These are phyloP conservation scores for Nerophis ophidion DNA, from an alignment of 2,113 vertebrate species.

Conservation along the genomic window DNA sequence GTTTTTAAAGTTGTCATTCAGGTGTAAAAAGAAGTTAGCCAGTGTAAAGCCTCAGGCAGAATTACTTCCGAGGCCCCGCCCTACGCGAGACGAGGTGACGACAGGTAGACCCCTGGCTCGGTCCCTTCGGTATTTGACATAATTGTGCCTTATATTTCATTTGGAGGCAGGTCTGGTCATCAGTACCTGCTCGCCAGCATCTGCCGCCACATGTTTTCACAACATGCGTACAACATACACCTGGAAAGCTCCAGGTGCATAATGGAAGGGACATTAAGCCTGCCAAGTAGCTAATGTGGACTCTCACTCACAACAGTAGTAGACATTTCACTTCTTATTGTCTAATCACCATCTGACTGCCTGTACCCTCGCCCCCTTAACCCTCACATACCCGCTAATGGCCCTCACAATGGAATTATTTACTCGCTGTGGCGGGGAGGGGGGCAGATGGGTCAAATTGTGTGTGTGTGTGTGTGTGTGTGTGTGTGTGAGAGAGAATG, in stretches of 20 bases:
- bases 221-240: conserved; percentile 15
- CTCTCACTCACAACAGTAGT: conserved; percentile 46
- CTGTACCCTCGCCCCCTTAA: conserved; percentile 48
- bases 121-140: conserved; percentile 43
- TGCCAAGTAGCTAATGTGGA: conserved; percentile 52
- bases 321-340: conserved; percentile 63
- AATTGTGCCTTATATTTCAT: conserved; percentile 43
- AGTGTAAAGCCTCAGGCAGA: too few relatives aligned
- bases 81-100: not conserved
- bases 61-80: too few relatives aligned
- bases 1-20: too few relatives aligned
- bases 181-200: conserved; percentile 49
- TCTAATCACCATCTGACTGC: conserved; percentile 62
- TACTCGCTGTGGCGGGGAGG: conserved; percentile 44
- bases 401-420: conserved; percentile 66
- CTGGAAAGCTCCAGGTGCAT: conserved; percentile 6
- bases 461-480: too few relatives aligned
- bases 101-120: conserved; percentile 47
- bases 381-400: conserved; percentile 59
- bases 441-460: conserved; percentile 62
- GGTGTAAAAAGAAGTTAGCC: too few relatives aligned
- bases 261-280: conserved; percentile 41
- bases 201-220: conserved; percentile 36
- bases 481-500: conserved; percentile 37
- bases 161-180: conserved; percentile 32